phyloP scores from a whole-genome alignment of 2,797 vertebrate genomes.

The Pagetopsis macropterus region DNA sequence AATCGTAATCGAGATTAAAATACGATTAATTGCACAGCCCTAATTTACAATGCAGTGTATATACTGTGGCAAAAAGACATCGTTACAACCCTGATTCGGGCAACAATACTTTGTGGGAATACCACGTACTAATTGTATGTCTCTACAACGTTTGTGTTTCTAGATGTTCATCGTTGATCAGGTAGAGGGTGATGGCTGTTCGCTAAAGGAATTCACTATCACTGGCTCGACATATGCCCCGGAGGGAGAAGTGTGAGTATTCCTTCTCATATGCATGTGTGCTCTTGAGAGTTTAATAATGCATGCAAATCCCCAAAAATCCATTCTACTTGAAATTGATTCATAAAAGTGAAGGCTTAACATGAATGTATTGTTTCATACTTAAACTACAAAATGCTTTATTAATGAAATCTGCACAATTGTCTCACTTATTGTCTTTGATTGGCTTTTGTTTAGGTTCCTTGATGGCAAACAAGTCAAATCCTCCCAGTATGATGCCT shows the following conservation, averaged over 20 bases:
- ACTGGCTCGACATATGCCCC: conserved; percentile 97
- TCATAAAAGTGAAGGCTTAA: too few relatives aligned
- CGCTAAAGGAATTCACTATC: conserved; percentile 93
- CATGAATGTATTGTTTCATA: too few relatives aligned
- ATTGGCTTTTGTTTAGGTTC: conserved; percentile 72
- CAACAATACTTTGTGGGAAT: background rate
- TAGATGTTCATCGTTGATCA: conserved; percentile 95
- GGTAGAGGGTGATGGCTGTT: conserved; percentile 88
- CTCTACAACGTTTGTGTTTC: conserved; percentile 24
- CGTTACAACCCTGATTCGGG: background rate
- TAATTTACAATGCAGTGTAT: background rate
- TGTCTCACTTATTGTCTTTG: background rate
- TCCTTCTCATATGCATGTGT: background rate
- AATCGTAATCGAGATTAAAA: too few relatives aligned
- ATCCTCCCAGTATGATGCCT: conserved; percentile 89
- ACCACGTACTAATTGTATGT: conserved; percentile 8
- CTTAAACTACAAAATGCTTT: background rate
- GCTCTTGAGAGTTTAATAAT: background rate
- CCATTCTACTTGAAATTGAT: background rate
- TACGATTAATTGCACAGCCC: too few relatives aligned
- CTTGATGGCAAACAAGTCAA: conserved; percentile 85
- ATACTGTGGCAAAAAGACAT: background rate
- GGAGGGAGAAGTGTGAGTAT: conserved; percentile 95
- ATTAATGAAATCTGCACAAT: background rate
- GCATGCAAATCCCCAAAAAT: background rate